Conservation (phyloP, 1,140 invertebrate species). For the Megathymus violae region DNA sequence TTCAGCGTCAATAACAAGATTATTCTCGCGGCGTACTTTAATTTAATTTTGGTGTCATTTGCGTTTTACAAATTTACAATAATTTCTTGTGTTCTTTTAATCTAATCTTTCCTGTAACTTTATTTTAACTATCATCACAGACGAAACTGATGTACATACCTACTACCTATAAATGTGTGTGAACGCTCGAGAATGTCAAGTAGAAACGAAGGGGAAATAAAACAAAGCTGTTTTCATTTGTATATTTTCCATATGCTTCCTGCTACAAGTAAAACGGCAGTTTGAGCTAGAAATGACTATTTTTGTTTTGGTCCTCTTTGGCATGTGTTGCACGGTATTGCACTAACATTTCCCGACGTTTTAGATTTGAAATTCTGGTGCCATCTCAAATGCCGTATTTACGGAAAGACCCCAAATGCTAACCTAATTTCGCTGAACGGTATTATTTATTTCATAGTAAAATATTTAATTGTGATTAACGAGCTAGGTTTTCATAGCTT, state of each 20-base stretch:
- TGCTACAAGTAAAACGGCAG: conserved; percentile 2
- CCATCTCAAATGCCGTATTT: neutral
- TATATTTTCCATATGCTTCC: conserved; percentile 13
- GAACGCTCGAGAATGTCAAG: neutral
- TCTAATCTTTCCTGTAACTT: too few species aligned
- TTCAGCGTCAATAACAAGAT: too few species aligned
- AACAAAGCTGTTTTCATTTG: conserved; percentile 31
- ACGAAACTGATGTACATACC: neutral
- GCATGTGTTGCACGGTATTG: neutral
- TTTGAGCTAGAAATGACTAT: conserved; percentile 14
- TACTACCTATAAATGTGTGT: neutral
- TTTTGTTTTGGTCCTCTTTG: conserved; percentile 14
- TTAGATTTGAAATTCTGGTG: conserved; percentile 13
- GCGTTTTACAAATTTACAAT: too few species aligned
- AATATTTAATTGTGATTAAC: too few species aligned
- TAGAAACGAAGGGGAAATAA: conserved; percentile 27
- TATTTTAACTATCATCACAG: too few species aligned
- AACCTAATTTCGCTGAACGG: too few species aligned
- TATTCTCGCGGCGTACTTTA: too few species aligned
- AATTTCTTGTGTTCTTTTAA: too few species aligned
- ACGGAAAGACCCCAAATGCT: neutral
- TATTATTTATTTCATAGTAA: too few species aligned
- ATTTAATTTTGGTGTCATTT: too few species aligned
- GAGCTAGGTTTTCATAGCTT: too few species aligned
- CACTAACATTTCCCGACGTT: conserved; percentile 6